phyloP scores from a whole-genome alignment of 2,797 vertebrate species.

The Ctenopoma multispine region DNA sequence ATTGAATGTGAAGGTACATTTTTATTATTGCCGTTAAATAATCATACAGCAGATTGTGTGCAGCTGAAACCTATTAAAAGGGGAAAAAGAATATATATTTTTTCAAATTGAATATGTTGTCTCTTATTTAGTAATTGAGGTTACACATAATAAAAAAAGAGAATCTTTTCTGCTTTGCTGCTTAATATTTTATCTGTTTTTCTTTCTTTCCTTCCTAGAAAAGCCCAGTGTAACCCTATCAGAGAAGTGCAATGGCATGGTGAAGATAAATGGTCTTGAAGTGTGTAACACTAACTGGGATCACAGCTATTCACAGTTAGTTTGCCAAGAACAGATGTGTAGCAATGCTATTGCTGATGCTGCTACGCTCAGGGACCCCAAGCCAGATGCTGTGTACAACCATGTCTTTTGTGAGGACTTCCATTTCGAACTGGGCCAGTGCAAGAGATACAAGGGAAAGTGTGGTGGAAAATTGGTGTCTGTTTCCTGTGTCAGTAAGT shows the following conservation, averaged over 20 bases:
- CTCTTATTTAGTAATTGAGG: too few relatives aligned
- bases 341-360: slow-evolving; percentile 1
- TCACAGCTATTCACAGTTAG: accelerated
- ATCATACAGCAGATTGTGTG: neutral
- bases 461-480: accelerated
- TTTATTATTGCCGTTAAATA: neutral
- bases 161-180: neutral
- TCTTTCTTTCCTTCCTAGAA: slow-evolving; percentile 39
- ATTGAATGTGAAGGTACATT: slow-evolving; percentile 68
- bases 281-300: slow-evolving; percentile 37
- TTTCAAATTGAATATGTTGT: too few relatives aligned
- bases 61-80: neutral
- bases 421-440: slow-evolving; percentile 64
- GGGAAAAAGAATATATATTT: too few relatives aligned
- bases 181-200: slow-evolving; percentile 1
- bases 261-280: neutral
- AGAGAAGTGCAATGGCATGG: neutral
- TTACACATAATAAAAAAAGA: neutral
- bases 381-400: accelerated
- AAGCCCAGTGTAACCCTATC: accelerated
- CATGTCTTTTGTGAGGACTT: slow-evolving; percentile 51
- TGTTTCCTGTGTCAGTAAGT: slow-evolving; percentile 72
- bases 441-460: neutral
- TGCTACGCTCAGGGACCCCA: accelerated
- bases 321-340: slow-evolving; percentile 47